phyloP scores from a whole-genome alignment of 1,140 invertebrate genomes.

The Lordiphosa collinella region DNA sequence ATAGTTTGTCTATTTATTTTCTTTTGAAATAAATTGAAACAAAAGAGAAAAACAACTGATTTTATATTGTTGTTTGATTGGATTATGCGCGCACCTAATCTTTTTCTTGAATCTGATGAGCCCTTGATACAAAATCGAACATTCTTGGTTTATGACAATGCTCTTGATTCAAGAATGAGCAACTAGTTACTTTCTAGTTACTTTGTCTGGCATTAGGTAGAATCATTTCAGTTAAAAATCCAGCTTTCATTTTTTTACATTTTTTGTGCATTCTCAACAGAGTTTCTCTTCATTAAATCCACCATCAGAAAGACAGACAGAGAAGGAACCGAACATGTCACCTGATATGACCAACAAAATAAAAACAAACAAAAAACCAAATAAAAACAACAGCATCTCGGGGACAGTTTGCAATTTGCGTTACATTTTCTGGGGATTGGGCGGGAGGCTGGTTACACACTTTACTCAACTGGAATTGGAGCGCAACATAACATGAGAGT shows the following conservation, averaged over 20 bases:
- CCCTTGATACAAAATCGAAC: too few species aligned
- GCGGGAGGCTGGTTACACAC: slow-evolving; percentile 16
- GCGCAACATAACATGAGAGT: slow-evolving; percentile 38
- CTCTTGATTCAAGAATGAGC: too few species aligned
- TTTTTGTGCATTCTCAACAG: background rate
- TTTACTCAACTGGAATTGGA: slow-evolving; percentile 53
- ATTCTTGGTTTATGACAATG: too few species aligned
- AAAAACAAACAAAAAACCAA: background rate
- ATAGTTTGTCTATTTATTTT: too few species aligned
- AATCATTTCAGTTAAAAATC: too few species aligned
- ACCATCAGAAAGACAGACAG: background rate
- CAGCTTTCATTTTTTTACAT: background rate
- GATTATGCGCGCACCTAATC: too few species aligned
- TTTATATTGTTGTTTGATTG: too few species aligned
- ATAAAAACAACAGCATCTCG: background rate
- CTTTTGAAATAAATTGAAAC: too few species aligned
- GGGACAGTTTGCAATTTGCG: slow-evolving; percentile 24
- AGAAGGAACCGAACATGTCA: slow-evolving; percentile 7
- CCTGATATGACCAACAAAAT: background rate
- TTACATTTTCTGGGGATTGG: background rate
- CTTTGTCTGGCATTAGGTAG: too few species aligned
- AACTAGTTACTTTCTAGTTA: too few species aligned
- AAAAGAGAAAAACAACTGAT: too few species aligned
- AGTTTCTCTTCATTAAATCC: slow-evolving; percentile 16
- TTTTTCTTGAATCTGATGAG: too few species aligned